Conservation (phyloP, 2,797 vertebrate genomes). For the Sciurus vulgaris region DNA sequence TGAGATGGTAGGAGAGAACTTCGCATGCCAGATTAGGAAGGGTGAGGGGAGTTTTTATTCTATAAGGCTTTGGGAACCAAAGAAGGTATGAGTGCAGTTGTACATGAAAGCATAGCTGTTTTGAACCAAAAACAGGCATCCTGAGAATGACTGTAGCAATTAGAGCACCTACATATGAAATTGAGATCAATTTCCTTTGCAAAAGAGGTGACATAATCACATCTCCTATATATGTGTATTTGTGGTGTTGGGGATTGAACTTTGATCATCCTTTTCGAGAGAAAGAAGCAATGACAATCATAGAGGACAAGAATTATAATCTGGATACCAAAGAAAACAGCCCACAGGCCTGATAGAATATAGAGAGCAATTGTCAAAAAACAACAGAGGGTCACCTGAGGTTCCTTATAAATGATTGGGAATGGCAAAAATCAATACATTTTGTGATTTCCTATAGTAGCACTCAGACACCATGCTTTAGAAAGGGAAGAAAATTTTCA, state of each 20-base stretch:
- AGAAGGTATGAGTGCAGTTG: neutral
- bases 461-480: neutral
- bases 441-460: neutral
- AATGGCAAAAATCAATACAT: neutral
- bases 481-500: neutral
- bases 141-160: neutral
- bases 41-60: fast-evolving
- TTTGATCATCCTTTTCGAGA: neutral
- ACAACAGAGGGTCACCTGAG: fast-evolving
- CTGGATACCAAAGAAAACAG: neutral
- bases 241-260: no score
- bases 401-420: neutral
- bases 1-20: neutral
- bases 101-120: fast-evolving
- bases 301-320: neutral
- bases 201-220: neutral
- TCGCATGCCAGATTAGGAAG: neutral
- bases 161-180: neutral
- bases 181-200: neutral
- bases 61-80: neutral
- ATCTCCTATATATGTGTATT: no score
- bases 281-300: neutral
- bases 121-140: fast-evolving
- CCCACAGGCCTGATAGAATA: neutral
- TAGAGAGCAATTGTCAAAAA: neutral